Conservation (phyloP, 2,888 invertebrate genomes). For the Rhopalosiphum nymphaeae region DNA sequence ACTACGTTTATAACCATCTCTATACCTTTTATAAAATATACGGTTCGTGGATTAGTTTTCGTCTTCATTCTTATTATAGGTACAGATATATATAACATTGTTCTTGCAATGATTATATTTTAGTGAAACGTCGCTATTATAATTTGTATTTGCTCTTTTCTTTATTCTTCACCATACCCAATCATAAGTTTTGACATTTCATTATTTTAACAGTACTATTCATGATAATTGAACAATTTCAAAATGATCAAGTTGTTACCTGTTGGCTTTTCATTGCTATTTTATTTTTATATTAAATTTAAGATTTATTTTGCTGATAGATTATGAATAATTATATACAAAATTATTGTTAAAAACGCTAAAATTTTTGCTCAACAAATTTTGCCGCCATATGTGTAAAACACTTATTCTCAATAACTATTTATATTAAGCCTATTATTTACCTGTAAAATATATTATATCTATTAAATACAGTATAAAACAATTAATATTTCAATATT, state of each 20-base stretch:
- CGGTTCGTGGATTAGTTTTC: background rate
- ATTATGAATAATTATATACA: background rate
- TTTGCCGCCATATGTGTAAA: background rate
- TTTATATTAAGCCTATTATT: background rate
- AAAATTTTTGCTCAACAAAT: background rate
- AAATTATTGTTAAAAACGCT: background rate
- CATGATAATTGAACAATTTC: background rate
- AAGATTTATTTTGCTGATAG: background rate
- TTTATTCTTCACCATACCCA: background rate
- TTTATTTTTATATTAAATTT: background rate
- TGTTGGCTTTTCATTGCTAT: background rate
- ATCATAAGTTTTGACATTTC: constrained; percentile 18
- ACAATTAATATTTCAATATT: background rate
- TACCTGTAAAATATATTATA: background rate
- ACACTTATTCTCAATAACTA: background rate
- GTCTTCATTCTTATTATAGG: background rate
- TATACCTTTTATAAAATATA: background rate
- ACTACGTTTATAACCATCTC: background rate
- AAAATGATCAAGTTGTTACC: background rate
- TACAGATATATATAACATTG: background rate
- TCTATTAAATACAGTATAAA: background rate
- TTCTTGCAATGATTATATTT: background rate
- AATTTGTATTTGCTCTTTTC: background rate
- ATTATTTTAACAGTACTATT: background rate
- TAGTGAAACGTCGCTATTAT: background rate